A percentile compares a stretch with the other conserved stretches of the same genome.
Evolutionary conservation across 2,888 invertebrate genomes (phyloP).

Genomic region (Leptogaster cylindrica): DNA sequence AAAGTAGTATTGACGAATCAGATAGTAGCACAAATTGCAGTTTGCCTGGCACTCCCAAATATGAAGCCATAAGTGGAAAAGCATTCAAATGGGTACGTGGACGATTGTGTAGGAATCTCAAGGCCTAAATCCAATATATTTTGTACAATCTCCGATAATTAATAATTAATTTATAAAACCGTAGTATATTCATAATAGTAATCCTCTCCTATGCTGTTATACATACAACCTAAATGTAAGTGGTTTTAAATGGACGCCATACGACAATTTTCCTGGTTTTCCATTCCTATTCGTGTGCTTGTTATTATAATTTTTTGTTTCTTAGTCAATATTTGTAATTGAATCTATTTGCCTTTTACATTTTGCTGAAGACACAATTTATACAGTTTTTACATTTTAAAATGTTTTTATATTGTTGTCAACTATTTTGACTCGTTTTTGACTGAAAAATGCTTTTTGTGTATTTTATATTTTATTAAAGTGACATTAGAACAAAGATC

Average conservation of each 20-base stretch:
- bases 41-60: slow-evolving; percentile 57
- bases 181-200: too few relatives aligned
- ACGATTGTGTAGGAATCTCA: slow-evolving; percentile 58
- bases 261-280: too few relatives aligned
- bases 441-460: slow-evolving; percentile 7
- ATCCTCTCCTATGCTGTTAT: too few relatives aligned
- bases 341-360: slow-evolving; percentile 22
- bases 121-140: slow-evolving; percentile 34
- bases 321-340: background rate
- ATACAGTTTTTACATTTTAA: background rate
- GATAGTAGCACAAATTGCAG: slow-evolving; percentile 55
- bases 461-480: background rate
- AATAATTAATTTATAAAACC: too few relatives aligned
- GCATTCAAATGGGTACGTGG: slow-evolving; percentile 62
- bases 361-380: slow-evolving; percentile 22
- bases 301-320: background rate
- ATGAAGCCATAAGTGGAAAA: slow-evolving; percentile 61
- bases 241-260: too few relatives aligned
- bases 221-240: too few relatives aligned
- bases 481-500: background rate
- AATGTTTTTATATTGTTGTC: background rate
- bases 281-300: background rate
- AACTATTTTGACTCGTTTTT: background rate
- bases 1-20: slow-evolving; percentile 52
- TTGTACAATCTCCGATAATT: too few relatives aligned